Evolutionary conservation across 2,113 vertebrate genomes (phyloP).

Genomic region (Nothobranchius kuhntae): DNA sequence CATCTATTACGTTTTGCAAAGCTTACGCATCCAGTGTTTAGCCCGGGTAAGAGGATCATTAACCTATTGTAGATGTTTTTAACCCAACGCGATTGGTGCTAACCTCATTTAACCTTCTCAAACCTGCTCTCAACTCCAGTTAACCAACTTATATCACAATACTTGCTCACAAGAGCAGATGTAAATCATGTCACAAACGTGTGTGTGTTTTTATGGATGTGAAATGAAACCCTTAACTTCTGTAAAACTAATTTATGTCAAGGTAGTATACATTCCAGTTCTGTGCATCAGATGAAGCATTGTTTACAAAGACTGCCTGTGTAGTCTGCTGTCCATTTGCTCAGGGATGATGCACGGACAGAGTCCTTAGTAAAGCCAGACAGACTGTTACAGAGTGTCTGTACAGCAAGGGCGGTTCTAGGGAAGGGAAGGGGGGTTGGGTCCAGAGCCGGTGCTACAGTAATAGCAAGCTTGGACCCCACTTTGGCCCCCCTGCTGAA

Average conservation of each 20-base stretch:
- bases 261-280: slow-evolving; percentile 33
- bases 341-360: slow-evolving; percentile 68
- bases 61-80: slow-evolving; percentile 42
- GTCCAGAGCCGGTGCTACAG: too few species aligned
- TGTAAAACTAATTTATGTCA: slow-evolving; percentile 30
- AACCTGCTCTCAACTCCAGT: slow-evolving; percentile 40
- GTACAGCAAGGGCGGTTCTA: slow-evolving; percentile 4
- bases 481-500: too few species aligned
- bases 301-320: slow-evolving; percentile 28
- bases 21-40: too few species aligned
- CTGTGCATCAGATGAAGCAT: slow-evolving; percentile 15
- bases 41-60: slow-evolving; percentile 3
- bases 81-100: slow-evolving; percentile 63
- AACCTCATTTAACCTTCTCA: slow-evolving; percentile 29
- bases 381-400: slow-evolving; percentile 37
- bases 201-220: slow-evolving; percentile 21
- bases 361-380: slow-evolving; percentile 23
- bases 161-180: slow-evolving; percentile 10
- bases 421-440: too few species aligned
- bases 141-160: neutral
- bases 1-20: too few species aligned
- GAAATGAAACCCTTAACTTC: slow-evolving; percentile 13
- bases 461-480: too few species aligned
- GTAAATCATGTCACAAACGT: slow-evolving; percentile 30
- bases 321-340: slow-evolving; percentile 40